Conservation (phyloP, 2,888 invertebrate species). For the Aphelenchoides bicaudatus region DNA sequence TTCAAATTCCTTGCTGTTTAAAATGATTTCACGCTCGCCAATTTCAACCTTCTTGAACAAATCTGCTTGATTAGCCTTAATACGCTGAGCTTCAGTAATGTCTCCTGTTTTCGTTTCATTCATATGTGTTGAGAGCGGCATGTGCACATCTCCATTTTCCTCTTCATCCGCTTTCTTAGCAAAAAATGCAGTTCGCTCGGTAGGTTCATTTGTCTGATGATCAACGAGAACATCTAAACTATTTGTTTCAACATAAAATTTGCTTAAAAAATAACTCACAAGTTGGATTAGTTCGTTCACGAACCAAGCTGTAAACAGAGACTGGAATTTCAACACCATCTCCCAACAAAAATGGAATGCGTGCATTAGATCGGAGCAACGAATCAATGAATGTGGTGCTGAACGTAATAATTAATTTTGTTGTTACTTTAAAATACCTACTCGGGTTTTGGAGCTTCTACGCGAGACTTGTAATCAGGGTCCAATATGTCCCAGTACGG, state of each 20-base stretch:
- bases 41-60: neutral
- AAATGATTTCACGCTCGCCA: neutral
- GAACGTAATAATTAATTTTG: too few species aligned
- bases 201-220: conserved; percentile 36
- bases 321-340: conserved; percentile 29
- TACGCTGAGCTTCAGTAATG: conserved; percentile 2
- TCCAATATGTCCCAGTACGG: too few species aligned
- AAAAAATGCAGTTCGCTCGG: conserved; percentile 18
- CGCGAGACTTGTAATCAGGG: too few species aligned
- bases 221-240: too few species aligned
- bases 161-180: neutral
- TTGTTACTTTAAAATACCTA: too few species aligned
- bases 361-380: conserved; percentile 24
- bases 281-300: conserved; percentile 29
- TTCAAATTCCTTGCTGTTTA: neutral
- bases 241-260: too few species aligned
- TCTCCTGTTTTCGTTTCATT: conserved; percentile 1
- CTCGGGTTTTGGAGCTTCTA: too few species aligned
- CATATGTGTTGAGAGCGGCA: conserved; percentile 7
- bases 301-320: conserved; percentile 30
- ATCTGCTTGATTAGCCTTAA: neutral
- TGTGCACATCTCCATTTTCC: conserved; percentile 13
- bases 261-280: too few species aligned
- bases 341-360: conserved; percentile 34
- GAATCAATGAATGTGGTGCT: conserved; percentile 14